phyloP scores from a whole-genome alignment of 30 jellyfish, hydroid and myxozoan genomes.

The Phacellophora camtschatica region DNA sequence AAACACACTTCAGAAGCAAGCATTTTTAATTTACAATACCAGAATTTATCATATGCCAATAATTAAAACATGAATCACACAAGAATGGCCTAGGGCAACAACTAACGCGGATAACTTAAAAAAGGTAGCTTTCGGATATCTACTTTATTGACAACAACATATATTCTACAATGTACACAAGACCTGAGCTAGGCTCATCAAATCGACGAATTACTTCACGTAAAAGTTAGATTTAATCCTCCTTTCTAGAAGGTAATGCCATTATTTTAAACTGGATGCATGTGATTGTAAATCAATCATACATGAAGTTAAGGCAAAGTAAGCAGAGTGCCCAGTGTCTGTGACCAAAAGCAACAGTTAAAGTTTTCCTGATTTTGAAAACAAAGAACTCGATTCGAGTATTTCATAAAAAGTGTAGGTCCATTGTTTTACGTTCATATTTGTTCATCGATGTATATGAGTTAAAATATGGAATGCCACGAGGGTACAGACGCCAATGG shows the following conservation, averaged over 20 bases:
- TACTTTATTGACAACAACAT: background rate
- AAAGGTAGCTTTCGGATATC: background rate
- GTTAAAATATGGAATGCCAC: slow-evolving; percentile 12
- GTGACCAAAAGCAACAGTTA: no score
- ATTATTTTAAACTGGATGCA: no score
- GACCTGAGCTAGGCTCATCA: background rate
- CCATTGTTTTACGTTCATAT: background rate
- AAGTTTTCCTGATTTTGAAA: no score
- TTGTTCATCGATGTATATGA: background rate
- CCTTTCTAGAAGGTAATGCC: background rate
- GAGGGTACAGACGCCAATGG: slow-evolving; percentile 17
- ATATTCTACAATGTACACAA: background rate
- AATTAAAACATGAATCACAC: no score
- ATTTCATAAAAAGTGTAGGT: no score
- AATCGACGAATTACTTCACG: background rate
- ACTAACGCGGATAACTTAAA: background rate
- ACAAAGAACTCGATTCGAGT: no score
- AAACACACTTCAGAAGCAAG: no score
- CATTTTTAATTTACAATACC: no score
- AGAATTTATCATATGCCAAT: no score
- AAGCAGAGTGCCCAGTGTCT: no score
- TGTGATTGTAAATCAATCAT: no score
- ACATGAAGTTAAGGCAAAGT: background rate
- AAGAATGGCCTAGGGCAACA: background rate
- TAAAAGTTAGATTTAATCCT: background rate